phyloP scores from a whole-genome alignment of 2,797 vertebrate species.

The Tauraco hartlaubi region DNA sequence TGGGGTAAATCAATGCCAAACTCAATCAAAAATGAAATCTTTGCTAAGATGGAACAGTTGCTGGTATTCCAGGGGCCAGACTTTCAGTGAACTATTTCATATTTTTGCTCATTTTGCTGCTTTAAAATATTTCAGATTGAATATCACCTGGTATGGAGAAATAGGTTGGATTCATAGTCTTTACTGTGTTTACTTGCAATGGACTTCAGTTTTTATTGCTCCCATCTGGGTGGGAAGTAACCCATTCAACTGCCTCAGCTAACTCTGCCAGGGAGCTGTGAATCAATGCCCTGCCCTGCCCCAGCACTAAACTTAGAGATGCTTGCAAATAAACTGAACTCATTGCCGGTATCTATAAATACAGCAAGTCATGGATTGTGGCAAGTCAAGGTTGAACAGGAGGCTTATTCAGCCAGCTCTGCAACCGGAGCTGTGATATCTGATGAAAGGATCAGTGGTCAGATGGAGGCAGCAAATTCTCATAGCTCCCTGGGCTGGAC shows the following conservation, averaged over 20 bases:
- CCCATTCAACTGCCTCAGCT: not conserved
- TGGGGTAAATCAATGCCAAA: not conserved
- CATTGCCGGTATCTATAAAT: not conserved
- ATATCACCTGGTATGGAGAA: not conserved
- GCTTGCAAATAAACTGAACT: not conserved
- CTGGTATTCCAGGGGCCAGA: not conserved
- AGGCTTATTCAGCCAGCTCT: not conserved
- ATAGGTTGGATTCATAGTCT: not conserved
- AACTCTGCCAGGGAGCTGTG: not conserved
- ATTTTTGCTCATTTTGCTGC: not conserved
- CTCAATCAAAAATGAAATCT: not conserved
- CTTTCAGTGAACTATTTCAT: not conserved
- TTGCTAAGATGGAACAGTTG: not conserved
- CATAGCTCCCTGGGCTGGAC: not conserved
- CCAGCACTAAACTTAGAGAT: not conserved
- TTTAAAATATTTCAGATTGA: not conserved
- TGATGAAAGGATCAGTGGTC: not conserved
- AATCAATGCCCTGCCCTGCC: not conserved
- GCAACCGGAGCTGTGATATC: not conserved
- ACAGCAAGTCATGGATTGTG: not conserved
- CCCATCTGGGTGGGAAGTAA: accelerated
- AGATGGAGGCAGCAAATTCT: not conserved
- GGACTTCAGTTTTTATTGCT: not conserved
- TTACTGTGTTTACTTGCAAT: not conserved
- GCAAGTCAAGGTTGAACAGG: not conserved